Base-by-base conservation (phyloP, 2,888 invertebrate genomes). In the Macrophya annulata region DNA sequence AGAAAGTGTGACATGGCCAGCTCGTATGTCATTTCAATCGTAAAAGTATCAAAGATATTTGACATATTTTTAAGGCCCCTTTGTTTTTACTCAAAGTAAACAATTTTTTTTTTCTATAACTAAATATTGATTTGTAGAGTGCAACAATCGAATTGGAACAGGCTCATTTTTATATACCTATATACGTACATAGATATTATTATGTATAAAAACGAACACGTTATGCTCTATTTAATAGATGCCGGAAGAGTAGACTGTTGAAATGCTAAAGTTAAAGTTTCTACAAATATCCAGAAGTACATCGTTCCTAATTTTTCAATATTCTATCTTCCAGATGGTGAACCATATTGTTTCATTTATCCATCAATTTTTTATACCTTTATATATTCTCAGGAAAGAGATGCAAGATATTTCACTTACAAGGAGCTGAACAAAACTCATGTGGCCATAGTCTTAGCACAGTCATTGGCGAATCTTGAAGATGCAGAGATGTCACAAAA, bases 401-500 rank as follows among this genome's bases (percentile, higher is more conserved):
- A 97, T 90, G 96, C 96, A 0, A 95, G 95, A 84, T 96, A 96
- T 92, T 97, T 97, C 94, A 95, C 96, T 6, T 96, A 96, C 92
- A 95, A 96, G 65, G 97, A 97, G 90, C 93, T 97, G 84, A 98
- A 98, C 94, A 94, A 95, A 31, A 97, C 97, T 0, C 96, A 96
- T 87, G 96, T 98, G 87, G 96, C 97, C 5, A 95, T 98, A 82
- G 94, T 96, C 85, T 93, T 98, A 86, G 96, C 97, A 0, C 96
- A 96, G 93, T 96, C 97, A 2, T 94, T 98, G 87, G 98, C 98
- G 90, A 95, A 96, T 83, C 94, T 98, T 72, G 98, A 98, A 37
- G 98, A 98, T 94, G 95, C 96, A 31, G 97, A 97, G 91, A 95
- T 95, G 82, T 97, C 97, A 0, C 96, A 96, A 92, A 98, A 97